Evolutionary conservation across 2,888 invertebrate genomes (phyloP), one percentile per base, ranked within the genome.

Genomic region (Dryobotodes eremita): DNA sequence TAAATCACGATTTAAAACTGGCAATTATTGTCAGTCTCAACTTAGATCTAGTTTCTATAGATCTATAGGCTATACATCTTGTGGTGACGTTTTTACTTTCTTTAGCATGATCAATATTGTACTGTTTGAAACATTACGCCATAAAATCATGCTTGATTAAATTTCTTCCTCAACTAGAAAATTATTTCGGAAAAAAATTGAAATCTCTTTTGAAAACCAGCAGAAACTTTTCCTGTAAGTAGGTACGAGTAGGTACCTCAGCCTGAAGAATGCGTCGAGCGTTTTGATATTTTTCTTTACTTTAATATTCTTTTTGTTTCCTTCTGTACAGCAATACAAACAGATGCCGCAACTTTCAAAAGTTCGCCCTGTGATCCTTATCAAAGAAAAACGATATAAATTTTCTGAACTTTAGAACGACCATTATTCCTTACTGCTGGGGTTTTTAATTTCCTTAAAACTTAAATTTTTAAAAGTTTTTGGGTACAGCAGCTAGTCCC

Each of bases 391-490:
- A 31, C 50, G 64, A 57, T 69, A 62, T 57, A 69, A 46, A 64
- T n/a, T 48, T 31, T 46, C 46, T 46, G 55, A 77, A 83, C 62
- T 77, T 84, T 20, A 53, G 15, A 79, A 36, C 36, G 36, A 17
- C 46, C 79, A 55, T 80, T 79, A 84, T 79, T 83, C 79, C 36
- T 55, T 65, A 31, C 59, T 59, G 64, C n/a, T 59, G 53, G 64
- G 84, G 84, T 80, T 79, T 78, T 79, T 80, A 79, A 80, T 79
- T 70, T 84, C 46, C 79, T 68, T 65, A 79, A 70, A 79, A 65
- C 57, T 84, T 46, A 31, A 20, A 46, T 76, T 82, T n/a, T 46
- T 5, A 23, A 65, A 70, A 59, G 64, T 36, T 70, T 78, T 65
- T 20, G 46, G 26, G 36, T 64, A 26, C 31, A 77, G 31, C 55